Percentiles rank a stretch among this genome's conserved stretches.
Conservation (phyloP, 2,797 vertebrate species). For the Labroides dimidiatus region DNA sequence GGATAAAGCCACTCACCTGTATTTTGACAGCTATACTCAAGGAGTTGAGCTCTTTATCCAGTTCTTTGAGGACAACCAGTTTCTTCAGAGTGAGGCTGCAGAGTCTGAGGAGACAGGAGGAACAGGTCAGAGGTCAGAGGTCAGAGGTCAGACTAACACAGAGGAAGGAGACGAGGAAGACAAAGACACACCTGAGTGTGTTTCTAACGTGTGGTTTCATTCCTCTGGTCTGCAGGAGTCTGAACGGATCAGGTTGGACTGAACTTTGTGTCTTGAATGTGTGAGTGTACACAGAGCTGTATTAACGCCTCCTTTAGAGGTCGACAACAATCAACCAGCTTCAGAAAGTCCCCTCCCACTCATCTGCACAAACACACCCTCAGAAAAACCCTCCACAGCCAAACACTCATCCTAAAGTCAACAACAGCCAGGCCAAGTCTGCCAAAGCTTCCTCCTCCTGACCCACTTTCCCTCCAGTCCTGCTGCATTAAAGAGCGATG, state of each 20-base stretch:
- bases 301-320: conserved; percentile 1
- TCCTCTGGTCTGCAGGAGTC: neutral
- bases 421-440: conserved; percentile 48
- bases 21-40: conserved; percentile 89
- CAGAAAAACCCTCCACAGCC: conserved; percentile 13
- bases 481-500: conserved; percentile 57
- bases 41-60: conserved; percentile 87
- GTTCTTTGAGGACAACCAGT: conserved; percentile 86
- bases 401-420: conserved; percentile 35
- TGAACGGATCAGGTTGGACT: too few relatives aligned
- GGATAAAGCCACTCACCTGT: conserved; percentile 76
- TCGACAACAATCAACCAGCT: conserved; percentile 7
- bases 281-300: neutral
- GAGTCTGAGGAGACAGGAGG: conserved; percentile 68
- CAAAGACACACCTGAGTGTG: conserved; percentile 10
- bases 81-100: conserved; percentile 88
- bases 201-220: conserved; percentile 1
- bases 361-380: neutral
- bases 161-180: neutral
- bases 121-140: conserved; percentile 27
- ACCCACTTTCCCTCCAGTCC: conserved; percentile 65
- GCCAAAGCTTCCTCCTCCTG: conserved; percentile 65
- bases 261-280: neutral
- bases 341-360: conserved; percentile 21
- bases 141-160: neutral